Base-by-base conservation (phyloP, 1,140 invertebrate species). In the Bilobella aurantiaca region DNA sequence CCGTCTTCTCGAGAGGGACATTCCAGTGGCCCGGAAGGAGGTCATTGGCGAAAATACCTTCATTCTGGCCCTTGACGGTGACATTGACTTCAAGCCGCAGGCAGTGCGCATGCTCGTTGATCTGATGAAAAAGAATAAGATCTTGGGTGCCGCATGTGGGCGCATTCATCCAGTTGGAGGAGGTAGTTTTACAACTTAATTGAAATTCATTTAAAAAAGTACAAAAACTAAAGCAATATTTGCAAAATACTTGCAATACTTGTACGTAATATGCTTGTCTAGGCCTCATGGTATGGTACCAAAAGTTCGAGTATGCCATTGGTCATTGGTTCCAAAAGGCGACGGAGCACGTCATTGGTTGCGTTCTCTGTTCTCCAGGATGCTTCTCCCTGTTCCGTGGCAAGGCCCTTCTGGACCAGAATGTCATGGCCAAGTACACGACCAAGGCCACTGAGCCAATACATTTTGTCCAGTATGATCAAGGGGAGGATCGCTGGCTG, bases 291-390 rank as follows among this genome's bases (percentile, higher is more conserved):
- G 79, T 81, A 1, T 84, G 83, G 83, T 85, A 85, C 71, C 84
- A 85, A 74, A 84, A 82, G 72, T 85, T 85, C 74, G 84, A 85
- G 70, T 85, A 85, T 70, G 62, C 62, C 8, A 59, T 59, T 64
- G 82, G 82, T 49, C 84, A 85, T 79, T 86, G 84, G 84, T 76
- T 85, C 16, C 84, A 85, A 75, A 85, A 85, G 74, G 82, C 84
- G 3, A 84, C 84, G 12, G 84, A 85, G 68, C 84, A 85, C 70
- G 80, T 85, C 77, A 82, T 85, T 72, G 84, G 84, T 37, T 85
- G 84, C 74, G 84, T 85, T 1, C 78, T 85, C 1, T 85, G 84
- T 74, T 81, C 79, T 71, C 83, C 83, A n/a, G 83, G 83, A 0
- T 84, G 83, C 66, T 85, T 85, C 73, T 82, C 79, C 1, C 73